Evolutionary conservation across 2,888 invertebrate species (phyloP).

Genomic region (Tineola bisselliella): DNA sequence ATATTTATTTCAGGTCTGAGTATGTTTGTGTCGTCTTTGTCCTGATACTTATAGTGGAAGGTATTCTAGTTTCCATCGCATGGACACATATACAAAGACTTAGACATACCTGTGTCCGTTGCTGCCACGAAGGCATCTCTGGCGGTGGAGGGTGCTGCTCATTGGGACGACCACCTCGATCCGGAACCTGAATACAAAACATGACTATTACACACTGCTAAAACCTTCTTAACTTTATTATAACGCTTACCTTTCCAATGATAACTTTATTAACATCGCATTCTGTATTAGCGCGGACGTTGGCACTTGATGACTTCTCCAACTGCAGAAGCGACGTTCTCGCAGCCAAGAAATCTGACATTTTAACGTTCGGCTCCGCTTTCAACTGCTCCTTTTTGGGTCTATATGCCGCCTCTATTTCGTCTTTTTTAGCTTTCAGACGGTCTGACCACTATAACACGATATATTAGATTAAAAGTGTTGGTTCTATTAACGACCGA

Average conservation of each 20-base stretch:
- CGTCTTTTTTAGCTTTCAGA: conserved; percentile 76
- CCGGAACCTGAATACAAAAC: conserved; percentile 76
- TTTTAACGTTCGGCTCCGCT: conserved; percentile 71
- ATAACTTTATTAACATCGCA: conserved; percentile 87
- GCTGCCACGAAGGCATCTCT: conserved; percentile 96
- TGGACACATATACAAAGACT: too few species aligned
- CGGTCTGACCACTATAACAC: conserved; percentile 82
- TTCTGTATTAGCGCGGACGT: conserved; percentile 85
- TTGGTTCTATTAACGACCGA: too few species aligned
- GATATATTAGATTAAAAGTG: not conserved
- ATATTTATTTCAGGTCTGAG: too few species aligned
- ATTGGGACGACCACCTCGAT: conserved; percentile 91
- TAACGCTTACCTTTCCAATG: conserved; percentile 83
- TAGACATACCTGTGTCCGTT: conserved; percentile 18
- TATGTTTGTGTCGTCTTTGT: too few species aligned
- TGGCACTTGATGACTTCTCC: conserved; percentile 91
- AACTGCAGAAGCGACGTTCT: conserved; percentile 84
- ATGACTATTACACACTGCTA: not conserved
- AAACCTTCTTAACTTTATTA: too few species aligned
- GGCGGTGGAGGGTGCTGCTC: conserved; percentile 94
- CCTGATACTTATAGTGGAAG: too few species aligned
- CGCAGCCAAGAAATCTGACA: conserved; percentile 86
- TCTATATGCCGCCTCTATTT: conserved; percentile 65
- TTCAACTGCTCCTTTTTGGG: conserved; percentile 47
- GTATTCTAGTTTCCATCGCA: too few species aligned